These are phyloP conservation scores for Anabacerthia variegaticeps DNA, from an alignment of 2,797 vertebrate species.

Conservation along the genomic window DNA sequence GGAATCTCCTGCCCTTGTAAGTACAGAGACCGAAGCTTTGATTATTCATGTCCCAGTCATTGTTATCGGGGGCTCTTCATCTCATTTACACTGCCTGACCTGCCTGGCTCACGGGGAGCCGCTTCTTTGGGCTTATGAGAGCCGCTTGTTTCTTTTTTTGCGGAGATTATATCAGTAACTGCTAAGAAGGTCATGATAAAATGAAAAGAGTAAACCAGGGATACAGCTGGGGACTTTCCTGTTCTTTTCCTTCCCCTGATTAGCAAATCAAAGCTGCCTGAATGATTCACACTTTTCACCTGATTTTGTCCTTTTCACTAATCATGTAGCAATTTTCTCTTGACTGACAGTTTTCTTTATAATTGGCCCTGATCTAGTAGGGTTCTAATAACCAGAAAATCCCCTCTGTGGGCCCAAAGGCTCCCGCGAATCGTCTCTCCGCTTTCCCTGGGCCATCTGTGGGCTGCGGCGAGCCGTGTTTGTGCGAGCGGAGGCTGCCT, in stretches of 20 bases:
- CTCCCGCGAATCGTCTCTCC: constrained; percentile 91
- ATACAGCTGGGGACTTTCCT: constrained; percentile 95
- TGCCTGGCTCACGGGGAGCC: constrained; percentile 82
- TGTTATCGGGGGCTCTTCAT: constrained; percentile 84
- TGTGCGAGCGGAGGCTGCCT: constrained; percentile 85
- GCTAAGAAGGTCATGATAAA: constrained; percentile 98
- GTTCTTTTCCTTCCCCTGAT: constrained; percentile 92
- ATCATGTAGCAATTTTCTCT: constrained; percentile 99
- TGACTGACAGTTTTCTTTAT: constrained; percentile 99
- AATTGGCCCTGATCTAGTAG: constrained; percentile 99
- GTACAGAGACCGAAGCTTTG: constrained; percentile 84
- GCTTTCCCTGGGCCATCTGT: constrained; percentile 84
- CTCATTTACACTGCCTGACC: constrained; percentile 88
- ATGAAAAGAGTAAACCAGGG: constrained; percentile 93
- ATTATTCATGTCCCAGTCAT: constrained; percentile 88
- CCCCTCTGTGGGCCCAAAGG: constrained; percentile 98
- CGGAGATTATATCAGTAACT: constrained; percentile 90
- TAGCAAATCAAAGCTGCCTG: constrained; percentile 99
- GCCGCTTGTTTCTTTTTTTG: constrained; percentile 79
- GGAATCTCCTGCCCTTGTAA: constrained; percentile 88
- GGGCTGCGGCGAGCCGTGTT: constrained; percentile 85
- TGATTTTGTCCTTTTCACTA: constrained; percentile 99
- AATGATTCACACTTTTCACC: constrained; percentile 99
- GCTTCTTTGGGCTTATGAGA: constrained; percentile 78
- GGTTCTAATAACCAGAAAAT: constrained; percentile 99